Conservation (phyloP, 2,888 invertebrate species). For the Smittia sp. region DNA sequence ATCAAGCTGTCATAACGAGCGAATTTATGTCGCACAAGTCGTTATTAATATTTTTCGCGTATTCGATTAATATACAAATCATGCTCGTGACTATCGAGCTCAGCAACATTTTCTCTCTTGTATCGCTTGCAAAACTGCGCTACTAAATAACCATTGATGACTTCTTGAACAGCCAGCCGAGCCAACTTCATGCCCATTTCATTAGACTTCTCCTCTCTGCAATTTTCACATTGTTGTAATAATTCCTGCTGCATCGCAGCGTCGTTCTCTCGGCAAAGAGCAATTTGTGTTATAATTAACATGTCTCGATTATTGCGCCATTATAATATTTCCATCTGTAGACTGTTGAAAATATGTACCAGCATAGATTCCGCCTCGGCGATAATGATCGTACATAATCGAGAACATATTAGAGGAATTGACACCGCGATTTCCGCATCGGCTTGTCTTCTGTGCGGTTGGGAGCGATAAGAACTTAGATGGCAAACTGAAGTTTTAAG, state of each 20-base stretch:
- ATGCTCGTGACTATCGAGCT: slow-evolving; percentile 18
- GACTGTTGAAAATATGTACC: not conserved
- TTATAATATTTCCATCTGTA: slow-evolving; percentile 13
- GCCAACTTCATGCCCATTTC: slow-evolving; percentile 3
- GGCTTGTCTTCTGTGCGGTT: too few relatives aligned
- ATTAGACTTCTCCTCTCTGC: slow-evolving; percentile 10
- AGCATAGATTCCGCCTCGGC: slow-evolving; percentile 12
- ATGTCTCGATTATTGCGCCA: slow-evolving; percentile 15
- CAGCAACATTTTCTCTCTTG: slow-evolving; percentile 10
- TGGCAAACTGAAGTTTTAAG: too few relatives aligned
- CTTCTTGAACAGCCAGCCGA: not conserved
- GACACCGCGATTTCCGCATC: not conserved
- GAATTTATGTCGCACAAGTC: not conserved
- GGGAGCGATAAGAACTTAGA: too few relatives aligned
- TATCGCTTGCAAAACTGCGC: not conserved
- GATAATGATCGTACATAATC: slow-evolving; percentile 11
- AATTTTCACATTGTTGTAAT: slow-evolving; percentile 18
- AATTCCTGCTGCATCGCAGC: not conserved
- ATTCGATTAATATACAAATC: not conserved
- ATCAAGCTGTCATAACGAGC: slow-evolving; percentile 3
- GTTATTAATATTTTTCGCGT: slow-evolving; percentile 7
- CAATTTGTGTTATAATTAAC: slow-evolving; percentile 19
- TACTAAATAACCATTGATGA: slow-evolving; percentile 13
- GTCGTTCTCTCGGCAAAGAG: not conserved
- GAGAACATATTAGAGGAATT: slow-evolving; percentile 1